phyloP scores from a whole-genome alignment of 2,113 vertebrate genomes.

The Oceanodroma tethys region DNA sequence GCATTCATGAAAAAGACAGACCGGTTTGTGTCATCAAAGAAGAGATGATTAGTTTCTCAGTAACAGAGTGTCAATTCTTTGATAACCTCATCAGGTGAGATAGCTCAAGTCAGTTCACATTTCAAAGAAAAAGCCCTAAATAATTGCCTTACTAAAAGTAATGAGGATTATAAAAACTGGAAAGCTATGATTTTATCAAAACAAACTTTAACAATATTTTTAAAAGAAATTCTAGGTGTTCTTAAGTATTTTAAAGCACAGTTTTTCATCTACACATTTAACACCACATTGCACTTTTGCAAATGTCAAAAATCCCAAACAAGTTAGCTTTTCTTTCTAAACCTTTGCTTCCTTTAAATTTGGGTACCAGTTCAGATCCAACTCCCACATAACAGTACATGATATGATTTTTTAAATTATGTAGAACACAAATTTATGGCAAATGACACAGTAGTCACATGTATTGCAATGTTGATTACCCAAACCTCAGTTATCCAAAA shows the following conservation, averaged over 20 bases:
- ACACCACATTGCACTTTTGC: background rate
- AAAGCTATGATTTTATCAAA: background rate
- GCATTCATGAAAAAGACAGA: background rate
- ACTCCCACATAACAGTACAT: fast-evolving
- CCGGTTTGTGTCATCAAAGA: background rate
- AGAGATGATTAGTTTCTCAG: background rate
- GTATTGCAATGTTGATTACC: background rate
- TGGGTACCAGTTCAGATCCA: background rate
- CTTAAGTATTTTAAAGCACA: background rate
- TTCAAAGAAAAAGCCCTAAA: conserved; percentile 16
- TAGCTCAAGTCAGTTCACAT: background rate
- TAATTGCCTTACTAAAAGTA: background rate
- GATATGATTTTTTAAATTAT: background rate
- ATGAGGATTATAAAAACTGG: background rate
- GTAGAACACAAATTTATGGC: background rate
- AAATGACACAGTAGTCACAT: background rate
- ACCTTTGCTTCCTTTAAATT: background rate
- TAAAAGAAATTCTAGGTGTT: background rate
- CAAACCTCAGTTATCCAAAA: background rate
- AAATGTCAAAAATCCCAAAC: background rate
- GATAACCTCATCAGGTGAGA: conserved; percentile 36
- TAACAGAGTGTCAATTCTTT: conserved; percentile 13
- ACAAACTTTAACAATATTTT: background rate
- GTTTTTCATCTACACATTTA: background rate
- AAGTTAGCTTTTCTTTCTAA: background rate